Evolutionary conservation across 2,113 vertebrate species (phyloP).

Genomic region (Meleagris gallopavo): DNA sequence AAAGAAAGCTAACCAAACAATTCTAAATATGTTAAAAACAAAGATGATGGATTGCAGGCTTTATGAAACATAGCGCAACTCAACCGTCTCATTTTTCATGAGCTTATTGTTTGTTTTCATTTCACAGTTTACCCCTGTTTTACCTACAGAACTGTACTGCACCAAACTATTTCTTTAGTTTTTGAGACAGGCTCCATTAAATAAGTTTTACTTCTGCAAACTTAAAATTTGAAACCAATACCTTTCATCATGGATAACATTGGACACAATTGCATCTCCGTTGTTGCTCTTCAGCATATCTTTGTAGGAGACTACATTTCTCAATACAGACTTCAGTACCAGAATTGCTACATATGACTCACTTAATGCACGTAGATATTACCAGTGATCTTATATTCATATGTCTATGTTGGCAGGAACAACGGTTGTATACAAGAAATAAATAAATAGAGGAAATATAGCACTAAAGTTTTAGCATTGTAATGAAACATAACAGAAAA

Average conservation of each 20-base stretch:
- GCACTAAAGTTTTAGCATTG: neutral
- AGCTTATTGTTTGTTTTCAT: neutral
- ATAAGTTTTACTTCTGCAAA: neutral
- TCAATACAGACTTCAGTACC: neutral
- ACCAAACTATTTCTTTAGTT: neutral
- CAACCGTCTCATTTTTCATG: slow-evolving; percentile 10
- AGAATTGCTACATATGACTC: neutral
- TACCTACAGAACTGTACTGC: neutral
- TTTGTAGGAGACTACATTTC: neutral
- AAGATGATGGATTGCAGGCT: neutral
- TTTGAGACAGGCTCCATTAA: neutral
- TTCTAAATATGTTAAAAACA: slow-evolving; percentile 13
- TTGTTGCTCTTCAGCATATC: neutral
- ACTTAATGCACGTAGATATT: neutral
- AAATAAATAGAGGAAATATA: neutral
- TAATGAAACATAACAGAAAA: neutral
- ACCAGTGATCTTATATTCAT: neutral
- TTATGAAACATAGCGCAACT: neutral
- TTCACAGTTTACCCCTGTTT: neutral
- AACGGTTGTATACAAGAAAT: neutral
- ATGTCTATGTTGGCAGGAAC: neutral
- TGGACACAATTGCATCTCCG: neutral
- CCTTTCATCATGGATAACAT: neutral
- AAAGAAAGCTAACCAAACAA: neutral
- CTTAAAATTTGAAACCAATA: neutral